Evolutionary conservation across 2,113 vertebrate species (phyloP).

Genomic region (Phaethornis superciliosus): DNA sequence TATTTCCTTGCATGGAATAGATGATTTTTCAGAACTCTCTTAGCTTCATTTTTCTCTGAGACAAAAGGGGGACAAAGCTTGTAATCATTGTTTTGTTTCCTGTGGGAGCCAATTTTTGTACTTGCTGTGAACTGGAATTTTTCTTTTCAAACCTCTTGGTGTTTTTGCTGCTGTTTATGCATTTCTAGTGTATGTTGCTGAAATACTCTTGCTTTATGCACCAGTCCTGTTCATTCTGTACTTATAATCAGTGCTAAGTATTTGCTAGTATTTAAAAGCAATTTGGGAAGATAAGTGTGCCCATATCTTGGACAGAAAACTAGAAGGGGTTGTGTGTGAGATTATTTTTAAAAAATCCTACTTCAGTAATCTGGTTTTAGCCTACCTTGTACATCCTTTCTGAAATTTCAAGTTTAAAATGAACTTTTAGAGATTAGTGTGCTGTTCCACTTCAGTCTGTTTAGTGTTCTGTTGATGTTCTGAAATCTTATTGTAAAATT

Average conservation of each 20-base stretch:
- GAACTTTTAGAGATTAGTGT: neutral
- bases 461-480: neutral
- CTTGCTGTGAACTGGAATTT: neutral
- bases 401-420: neutral
- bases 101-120: neutral
- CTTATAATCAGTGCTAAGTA: neutral
- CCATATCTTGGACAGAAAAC: neutral
- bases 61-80: neutral
- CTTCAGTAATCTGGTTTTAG: neutral
- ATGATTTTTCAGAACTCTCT: neutral
- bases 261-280: neutral
- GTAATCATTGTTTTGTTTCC: neutral
- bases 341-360: neutral
- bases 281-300: neutral
- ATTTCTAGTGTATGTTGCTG: neutral
- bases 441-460: neutral
- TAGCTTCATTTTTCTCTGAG: neutral
- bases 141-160: neutral
- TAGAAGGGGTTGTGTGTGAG: neutral
- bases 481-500: neutral
- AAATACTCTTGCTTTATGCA: neutral
- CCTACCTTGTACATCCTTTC: neutral
- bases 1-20: neutral
- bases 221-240: neutral
- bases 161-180: neutral